These are phyloP conservation scores for Antedon bifida DNA, from an alignment of 35 echinoderm and acorn worm genomes.

Conservation along the genomic window DNA sequence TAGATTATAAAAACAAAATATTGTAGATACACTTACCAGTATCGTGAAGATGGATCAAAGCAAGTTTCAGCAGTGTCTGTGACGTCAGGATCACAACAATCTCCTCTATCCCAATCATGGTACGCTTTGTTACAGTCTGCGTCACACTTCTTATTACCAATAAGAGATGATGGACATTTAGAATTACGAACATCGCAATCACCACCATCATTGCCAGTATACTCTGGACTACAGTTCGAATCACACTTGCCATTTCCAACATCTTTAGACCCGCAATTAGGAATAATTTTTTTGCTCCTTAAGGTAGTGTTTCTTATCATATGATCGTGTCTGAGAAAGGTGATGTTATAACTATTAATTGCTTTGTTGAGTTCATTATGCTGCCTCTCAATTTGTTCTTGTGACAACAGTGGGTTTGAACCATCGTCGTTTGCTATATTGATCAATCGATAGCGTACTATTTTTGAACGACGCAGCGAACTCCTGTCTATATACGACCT, in stretches of 20 bases:
- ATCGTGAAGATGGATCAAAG: constrained; percentile 43
- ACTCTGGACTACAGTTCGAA: constrained; percentile 17
- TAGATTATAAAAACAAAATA: no score
- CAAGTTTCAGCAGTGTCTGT: constrained; percentile 25
- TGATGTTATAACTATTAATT: constrained; percentile 50
- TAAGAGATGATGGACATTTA: background rate
- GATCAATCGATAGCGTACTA: constrained; percentile 47
- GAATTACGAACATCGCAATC: background rate
- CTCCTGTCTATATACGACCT: constrained; percentile 16
- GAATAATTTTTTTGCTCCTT: constrained; percentile 22
- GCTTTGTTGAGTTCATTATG: constrained; percentile 42
- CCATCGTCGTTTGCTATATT: constrained; percentile 66
- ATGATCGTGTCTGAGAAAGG: constrained; percentile 22
- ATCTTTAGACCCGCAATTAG: constrained; percentile 14
- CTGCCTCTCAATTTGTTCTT: constrained; percentile 26
- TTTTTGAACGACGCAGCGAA: constrained; percentile 21
- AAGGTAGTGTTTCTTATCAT: constrained; percentile 37
- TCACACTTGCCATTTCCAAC: constrained; percentile 68
- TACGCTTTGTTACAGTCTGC: constrained; percentile 39
- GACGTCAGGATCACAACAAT: constrained; percentile 47
- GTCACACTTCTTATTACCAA: constrained; percentile 53
- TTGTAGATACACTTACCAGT: constrained; percentile 56
- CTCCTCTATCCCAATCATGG: constrained; percentile 58
- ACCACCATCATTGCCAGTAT: constrained; percentile 14
- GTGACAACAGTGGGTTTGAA: constrained; percentile 30